A percentile compares a stretch with the other conserved stretches of the same genome.
Evolutionary conservation across 2,113 vertebrate genomes (phyloP).

Genomic region (Passer montanus): DNA sequence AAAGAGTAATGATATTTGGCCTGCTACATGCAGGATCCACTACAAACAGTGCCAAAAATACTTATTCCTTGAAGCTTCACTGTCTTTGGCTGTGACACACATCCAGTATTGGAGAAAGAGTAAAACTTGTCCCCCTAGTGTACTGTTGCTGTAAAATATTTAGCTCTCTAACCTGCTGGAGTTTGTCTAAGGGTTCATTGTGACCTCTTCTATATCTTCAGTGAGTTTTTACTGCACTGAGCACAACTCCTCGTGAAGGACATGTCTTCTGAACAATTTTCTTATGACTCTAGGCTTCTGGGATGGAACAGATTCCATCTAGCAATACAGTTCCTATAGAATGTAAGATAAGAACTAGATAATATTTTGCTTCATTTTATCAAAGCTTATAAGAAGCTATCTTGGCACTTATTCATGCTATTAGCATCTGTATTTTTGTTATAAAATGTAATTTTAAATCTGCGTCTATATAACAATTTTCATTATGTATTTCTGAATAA

Average conservation of each 20-base stretch:
- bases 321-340: background rate
- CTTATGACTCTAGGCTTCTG: background rate
- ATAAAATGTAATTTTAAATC: background rate
- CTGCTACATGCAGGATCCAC: background rate
- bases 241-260: background rate
- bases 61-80: background rate
- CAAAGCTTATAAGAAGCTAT: background rate
- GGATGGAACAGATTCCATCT: background rate
- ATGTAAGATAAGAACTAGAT: background rate
- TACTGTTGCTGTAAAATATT: constrained; percentile 41
- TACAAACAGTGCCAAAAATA: background rate
- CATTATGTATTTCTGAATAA: background rate
- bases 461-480: background rate
- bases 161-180: background rate
- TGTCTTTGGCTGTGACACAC: background rate
- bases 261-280: background rate
- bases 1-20: background rate
- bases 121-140: constrained; percentile 63
- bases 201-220: background rate
- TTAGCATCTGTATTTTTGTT: background rate
- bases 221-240: background rate
- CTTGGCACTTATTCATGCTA: background rate
- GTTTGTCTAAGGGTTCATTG: background rate
- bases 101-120: background rate
- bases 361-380: background rate